Conservation (phyloP, 2,888 invertebrate species). For the Microchrysa polita region DNA sequence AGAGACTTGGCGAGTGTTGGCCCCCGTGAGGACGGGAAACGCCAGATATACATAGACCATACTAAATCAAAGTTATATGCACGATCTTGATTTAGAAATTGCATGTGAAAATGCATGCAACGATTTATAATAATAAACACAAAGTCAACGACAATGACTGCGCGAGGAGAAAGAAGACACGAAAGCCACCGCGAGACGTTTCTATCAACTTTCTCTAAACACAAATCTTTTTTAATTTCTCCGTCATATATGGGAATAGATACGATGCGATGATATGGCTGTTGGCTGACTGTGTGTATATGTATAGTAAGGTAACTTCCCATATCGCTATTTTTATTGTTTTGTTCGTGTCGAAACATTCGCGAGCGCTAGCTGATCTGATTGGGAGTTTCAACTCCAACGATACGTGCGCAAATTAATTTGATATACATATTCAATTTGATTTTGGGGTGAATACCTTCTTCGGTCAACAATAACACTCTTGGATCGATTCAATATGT, state of each 20-base stretch:
- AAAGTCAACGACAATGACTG: too few species aligned
- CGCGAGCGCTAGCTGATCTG: not conserved
- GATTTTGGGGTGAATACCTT: not conserved
- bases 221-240: conserved; percentile 1
- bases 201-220: conserved; percentile 8
- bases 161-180: not conserved
- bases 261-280: not conserved
- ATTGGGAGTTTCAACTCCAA: too few species aligned
- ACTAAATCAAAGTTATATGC: too few species aligned
- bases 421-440: too few species aligned
- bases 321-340: not conserved
- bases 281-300: too few species aligned
- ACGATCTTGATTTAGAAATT: not conserved
- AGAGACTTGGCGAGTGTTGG: too few species aligned
- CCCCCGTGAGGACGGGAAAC: too few species aligned
- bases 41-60: too few species aligned
- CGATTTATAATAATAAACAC: too few species aligned
- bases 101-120: not conserved
- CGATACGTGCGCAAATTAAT: too few species aligned
- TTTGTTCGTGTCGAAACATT: not conserved
- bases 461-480: not conserved
- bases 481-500: too few species aligned
- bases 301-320: not conserved
- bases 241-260: not conserved
- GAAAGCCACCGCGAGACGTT: too few species aligned